Evolutionary conservation across 2,113 vertebrate species (phyloP).

Genomic region (Merops nubicus): DNA sequence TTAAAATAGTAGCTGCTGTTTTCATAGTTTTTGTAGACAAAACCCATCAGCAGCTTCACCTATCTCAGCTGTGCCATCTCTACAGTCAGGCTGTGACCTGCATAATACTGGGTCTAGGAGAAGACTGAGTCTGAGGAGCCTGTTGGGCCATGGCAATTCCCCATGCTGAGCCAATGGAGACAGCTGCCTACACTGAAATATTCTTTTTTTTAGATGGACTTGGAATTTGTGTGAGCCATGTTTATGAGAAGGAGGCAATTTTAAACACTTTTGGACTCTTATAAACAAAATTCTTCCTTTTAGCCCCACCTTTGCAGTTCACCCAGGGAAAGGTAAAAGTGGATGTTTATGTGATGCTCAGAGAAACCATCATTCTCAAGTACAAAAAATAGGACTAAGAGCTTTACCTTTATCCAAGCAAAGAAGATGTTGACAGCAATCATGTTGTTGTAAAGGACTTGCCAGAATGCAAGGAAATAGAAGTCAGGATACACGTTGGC

Average conservation of each 20-base stretch:
- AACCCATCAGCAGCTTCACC: neutral
- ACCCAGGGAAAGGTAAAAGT: neutral
- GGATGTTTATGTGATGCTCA: neutral
- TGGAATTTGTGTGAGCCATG: neutral
- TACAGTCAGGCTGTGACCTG: neutral
- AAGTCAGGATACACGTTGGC: constrained; percentile 61
- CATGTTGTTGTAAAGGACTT: constrained; percentile 62
- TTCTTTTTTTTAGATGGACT: neutral
- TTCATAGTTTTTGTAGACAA: neutral
- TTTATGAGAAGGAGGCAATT: neutral
- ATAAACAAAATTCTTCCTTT: neutral
- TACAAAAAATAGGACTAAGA: neutral
- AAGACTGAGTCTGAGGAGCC: neutral
- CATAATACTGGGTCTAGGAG: neutral
- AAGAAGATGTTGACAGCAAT: constrained; percentile 73
- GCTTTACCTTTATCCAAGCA: constrained; percentile 72
- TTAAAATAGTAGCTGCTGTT: neutral
- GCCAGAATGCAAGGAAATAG: constrained; percentile 70
- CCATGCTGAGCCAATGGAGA: neutral
- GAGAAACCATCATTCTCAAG: neutral
- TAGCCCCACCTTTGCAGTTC: neutral
- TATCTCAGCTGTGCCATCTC: neutral
- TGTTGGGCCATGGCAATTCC: neutral
- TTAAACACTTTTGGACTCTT: neutral
- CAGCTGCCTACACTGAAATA: neutral